Percentiles rank a stretch among this genome's conserved stretches.
phyloP scores from a whole-genome alignment of 2,113 vertebrate species.

The Tamias sibiricus region DNA sequence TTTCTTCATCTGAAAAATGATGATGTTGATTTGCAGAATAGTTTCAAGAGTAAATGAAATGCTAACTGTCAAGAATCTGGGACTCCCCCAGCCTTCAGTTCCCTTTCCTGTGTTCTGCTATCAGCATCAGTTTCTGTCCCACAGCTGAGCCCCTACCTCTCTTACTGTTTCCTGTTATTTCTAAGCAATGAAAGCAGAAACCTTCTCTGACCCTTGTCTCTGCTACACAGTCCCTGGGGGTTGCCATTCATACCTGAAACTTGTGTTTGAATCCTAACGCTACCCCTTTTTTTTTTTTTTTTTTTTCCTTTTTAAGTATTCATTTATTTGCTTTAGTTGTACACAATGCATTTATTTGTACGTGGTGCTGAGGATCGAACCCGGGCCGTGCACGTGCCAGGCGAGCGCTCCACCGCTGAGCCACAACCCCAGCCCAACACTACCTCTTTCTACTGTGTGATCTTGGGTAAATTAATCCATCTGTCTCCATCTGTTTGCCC shows the following conservation, averaged over 20 bases:
- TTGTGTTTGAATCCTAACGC: not conserved
- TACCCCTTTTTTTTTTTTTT: too few species aligned
- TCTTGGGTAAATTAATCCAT: not conserved
- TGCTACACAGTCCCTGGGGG: not conserved
- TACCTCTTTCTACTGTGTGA: not conserved
- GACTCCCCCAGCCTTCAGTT: not conserved
- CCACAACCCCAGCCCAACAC: too few species aligned
- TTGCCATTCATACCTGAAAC: not conserved
- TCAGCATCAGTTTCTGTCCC: not conserved
- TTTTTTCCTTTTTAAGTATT: too few species aligned
- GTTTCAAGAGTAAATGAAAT: not conserved
- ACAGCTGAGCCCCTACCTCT: not conserved
- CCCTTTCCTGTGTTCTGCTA: not conserved
- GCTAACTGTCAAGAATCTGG: not conserved
- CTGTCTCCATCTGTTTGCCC: not conserved
- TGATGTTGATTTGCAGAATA: not conserved
- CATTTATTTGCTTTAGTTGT: too few species aligned
- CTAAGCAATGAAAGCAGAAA: not conserved
- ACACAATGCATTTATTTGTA: too few species aligned
- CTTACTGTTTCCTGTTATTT: not conserved
- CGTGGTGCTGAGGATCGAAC: too few species aligned
- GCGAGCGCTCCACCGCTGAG: too few species aligned
- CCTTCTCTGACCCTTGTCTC: not conserved
- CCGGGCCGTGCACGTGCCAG: too few species aligned
- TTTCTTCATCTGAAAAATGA: constrained; percentile 16